phyloP scores from a whole-genome alignment of 2,113 vertebrate genomes.

The Ictalurus punctatus region DNA sequence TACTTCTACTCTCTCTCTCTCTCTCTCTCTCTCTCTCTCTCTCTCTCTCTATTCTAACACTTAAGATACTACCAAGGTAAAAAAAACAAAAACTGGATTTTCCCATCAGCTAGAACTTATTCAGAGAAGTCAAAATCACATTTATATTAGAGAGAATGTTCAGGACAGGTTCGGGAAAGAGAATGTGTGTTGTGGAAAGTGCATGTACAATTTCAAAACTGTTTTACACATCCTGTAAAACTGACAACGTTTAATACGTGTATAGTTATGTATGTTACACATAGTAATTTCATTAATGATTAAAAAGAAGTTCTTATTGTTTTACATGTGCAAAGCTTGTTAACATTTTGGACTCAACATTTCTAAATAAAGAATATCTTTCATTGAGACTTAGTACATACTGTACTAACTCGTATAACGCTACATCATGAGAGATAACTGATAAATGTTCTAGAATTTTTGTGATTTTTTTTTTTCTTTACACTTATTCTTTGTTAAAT shows the following conservation, averaged over 20 bases:
- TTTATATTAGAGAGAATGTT: not conserved
- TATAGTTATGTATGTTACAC: not conserved
- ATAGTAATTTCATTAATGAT: not conserved
- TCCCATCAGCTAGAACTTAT: too few relatives aligned
- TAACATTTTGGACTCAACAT: not conserved
- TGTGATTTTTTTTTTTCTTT: not conserved
- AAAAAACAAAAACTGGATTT: too few relatives aligned
- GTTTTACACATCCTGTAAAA: not conserved
- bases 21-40: too few relatives aligned
- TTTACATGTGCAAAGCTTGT: not conserved
- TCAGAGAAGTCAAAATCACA: too few relatives aligned
- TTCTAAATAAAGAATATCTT: not conserved
- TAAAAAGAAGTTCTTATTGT: not conserved
- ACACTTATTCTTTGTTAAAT: constrained; percentile 30
- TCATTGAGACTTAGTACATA: not conserved
- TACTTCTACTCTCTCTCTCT: too few relatives aligned
- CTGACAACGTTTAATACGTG: not conserved
- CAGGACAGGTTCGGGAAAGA: not conserved
- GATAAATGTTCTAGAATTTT: not conserved
- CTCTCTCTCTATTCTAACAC: not conserved
- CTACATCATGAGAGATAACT: not conserved
- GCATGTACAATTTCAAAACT: not conserved
- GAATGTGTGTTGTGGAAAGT: not conserved
- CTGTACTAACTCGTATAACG: not conserved
- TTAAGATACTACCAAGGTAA: too few relatives aligned